Evolutionary conservation across 2,797 vertebrate genomes (phyloP), one percentile per base, ranked within the genome.

Genomic region (Dromococcyx pavoninus): DNA sequence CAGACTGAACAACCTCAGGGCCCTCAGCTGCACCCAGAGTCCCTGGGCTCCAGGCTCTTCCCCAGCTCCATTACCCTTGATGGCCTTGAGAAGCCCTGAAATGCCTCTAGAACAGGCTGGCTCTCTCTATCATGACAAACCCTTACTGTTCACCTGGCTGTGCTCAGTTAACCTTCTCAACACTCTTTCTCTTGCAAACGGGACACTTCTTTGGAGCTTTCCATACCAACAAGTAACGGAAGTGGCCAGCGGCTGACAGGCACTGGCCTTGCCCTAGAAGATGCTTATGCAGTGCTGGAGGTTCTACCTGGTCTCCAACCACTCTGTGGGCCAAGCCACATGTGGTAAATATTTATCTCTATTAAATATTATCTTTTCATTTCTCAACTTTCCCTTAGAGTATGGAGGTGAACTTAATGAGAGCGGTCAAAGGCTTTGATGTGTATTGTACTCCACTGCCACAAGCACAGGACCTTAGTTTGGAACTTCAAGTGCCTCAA

Each of bases 331-430:
- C 58, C 65, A 90, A 83, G 35, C 32, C 92, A 87, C 78, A 79
- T 78, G 60, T 1, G 7, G 67, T 60, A 54, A 83, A 74, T 74
- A 70, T 65, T 91, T 74, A 24, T 74, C 62, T 72, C 67, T 4
- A 56, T 73, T 70, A 83, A 91, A 79, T 79, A 74, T 44, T 78
- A 48, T 64, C 50, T 64, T 79, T 70, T 58, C 51, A 73, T 82
- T 87, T 91, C 83, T 78, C 35, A n/a, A 50, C 62, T 71, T 84
- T 71, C 79, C 57, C 64, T 88, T 35, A 35, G 17, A 70, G 28
- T 56, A 75, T 58, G 41, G 57, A 71, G 51, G n/a, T 71, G 53
- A 84, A 60, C 24, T 70, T 58, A 33, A 60, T 7, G n/a, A 70
- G 27, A 70, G 24, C 65, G 46, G 44, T 56, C 46, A 65, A 70